A percentile compares a stretch with the other conserved stretches of the same genome.
phyloP scores from a whole-genome alignment of 2,113 vertebrate species.

The Eudyptes chrysolophus region DNA sequence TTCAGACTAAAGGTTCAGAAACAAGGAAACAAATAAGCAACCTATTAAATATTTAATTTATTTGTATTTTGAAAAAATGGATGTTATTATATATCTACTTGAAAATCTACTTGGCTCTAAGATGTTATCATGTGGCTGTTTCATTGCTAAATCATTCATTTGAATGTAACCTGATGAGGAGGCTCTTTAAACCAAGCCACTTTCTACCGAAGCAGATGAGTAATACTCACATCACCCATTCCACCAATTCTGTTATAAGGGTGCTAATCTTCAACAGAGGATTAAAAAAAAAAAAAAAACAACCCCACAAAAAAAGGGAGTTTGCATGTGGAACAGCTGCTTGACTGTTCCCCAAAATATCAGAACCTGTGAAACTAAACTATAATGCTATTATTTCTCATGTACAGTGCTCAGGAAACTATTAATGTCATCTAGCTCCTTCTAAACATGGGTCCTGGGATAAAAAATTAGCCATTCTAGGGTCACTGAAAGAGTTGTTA shows the following conservation, averaged over 20 bases:
- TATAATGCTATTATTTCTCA: background rate
- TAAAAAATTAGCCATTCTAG: background rate
- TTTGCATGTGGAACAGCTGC: background rate
- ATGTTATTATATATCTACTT: background rate
- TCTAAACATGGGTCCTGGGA: background rate
- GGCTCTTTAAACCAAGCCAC: background rate
- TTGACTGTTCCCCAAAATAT: background rate
- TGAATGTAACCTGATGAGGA: background rate
- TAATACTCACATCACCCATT: background rate
- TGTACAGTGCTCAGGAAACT: background rate
- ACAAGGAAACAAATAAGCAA: background rate
- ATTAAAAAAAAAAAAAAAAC: background rate
- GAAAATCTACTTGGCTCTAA: background rate
- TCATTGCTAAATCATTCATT: background rate
- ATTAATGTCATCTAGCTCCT: background rate
- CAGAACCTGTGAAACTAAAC: background rate
- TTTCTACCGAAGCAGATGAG: background rate
- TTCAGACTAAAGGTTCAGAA: background rate
- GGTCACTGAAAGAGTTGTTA: background rate
- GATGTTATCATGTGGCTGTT: background rate
- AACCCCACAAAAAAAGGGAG: background rate
- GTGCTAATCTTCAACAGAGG: background rate
- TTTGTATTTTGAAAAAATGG: background rate
- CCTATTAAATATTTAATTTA: background rate
- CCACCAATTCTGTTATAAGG: background rate